These are phyloP conservation scores for Drosophila watanabei DNA, from an alignment of 1,140 invertebrate species.

Conservation along the genomic window DNA sequence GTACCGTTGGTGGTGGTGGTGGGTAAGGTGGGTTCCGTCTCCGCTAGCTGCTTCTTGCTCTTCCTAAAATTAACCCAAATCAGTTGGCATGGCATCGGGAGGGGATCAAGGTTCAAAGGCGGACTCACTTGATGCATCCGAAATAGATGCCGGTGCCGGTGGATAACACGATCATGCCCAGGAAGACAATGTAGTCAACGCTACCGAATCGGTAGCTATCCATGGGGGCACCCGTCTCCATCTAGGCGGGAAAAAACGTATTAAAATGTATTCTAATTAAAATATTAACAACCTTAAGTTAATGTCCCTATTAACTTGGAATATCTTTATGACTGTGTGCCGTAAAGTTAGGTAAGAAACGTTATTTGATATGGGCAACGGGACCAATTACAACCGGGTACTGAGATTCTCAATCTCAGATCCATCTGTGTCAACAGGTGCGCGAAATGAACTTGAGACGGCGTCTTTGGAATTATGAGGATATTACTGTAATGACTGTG, in stretches of 20 bases:
- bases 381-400: slow-evolving; percentile 31
- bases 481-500: background rate
- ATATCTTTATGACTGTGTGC: slow-evolving; percentile 6
- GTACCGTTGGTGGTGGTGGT: slow-evolving; percentile 33
- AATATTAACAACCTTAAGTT: background rate
- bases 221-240: slow-evolving; percentile 8
- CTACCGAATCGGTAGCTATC: slow-evolving; percentile 77
- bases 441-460: slow-evolving; percentile 22
- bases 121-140: slow-evolving; percentile 86
- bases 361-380: slow-evolving; percentile 6
- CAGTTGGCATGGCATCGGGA: slow-evolving; percentile 5
- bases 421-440: slow-evolving; percentile 32
- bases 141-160: slow-evolving; percentile 91
- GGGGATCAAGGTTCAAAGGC: slow-evolving; percentile 8
- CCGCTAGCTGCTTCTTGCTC: slow-evolving; percentile 52
- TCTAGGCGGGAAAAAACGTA: background rate
- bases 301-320: background rate
- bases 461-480: background rate
- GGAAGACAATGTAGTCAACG: slow-evolving; percentile 89
- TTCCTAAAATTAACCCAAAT: slow-evolving; percentile 47
- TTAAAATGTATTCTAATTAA: background rate
- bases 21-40: slow-evolving; percentile 50
- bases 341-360: slow-evolving; percentile 1
- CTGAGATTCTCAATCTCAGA: slow-evolving; percentile 6
- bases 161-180: slow-evolving; percentile 88